A percentile compares a stretch with the other conserved stretches of the same genome.
These are phyloP conservation scores for human (Homo sapiens) DNA, from an alignment of 2,113 vertebrate genomes.

Conservation along the genomic window GRCh38 chr9:98398501-98399000, in stretches of 20 bases:
- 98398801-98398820: background rate
- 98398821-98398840: background rate
- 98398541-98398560: background rate
- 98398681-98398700: background rate
- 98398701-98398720: background rate
- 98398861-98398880: background rate
- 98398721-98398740: no score
- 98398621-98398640: background rate
- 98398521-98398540: background rate
- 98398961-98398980: background rate
- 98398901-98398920: background rate
- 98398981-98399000: background rate
- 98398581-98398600: background rate
- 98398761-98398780: background rate
- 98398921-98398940: background rate
- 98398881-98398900: background rate
- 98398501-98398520: background rate
- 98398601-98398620: no score
- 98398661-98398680: background rate
- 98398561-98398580: background rate
- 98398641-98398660: fast-evolving
- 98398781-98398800: background rate
- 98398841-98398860: background rate
- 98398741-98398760: background rate
- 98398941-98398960: background rate